Evolutionary conservation across 2,888 invertebrate genomes (phyloP).

Genomic region (Leptinotarsa haldemani): DNA sequence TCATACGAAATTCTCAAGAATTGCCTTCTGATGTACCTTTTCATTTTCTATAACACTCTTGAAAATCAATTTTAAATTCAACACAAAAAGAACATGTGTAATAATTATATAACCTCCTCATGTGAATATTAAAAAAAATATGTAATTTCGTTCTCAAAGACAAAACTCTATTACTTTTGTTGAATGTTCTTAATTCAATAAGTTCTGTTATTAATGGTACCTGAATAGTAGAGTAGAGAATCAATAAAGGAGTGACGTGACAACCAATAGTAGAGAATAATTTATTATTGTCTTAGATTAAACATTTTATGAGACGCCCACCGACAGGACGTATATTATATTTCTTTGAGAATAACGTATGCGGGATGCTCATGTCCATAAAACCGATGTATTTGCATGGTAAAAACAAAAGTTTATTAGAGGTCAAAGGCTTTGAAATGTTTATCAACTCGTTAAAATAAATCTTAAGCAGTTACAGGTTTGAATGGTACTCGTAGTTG

Average conservation of each 20-base stretch:
- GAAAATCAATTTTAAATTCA: too few species aligned
- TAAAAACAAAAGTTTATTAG: not conserved
- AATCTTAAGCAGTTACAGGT: too few species aligned
- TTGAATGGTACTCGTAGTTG: too few species aligned
- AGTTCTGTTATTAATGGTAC: not conserved
- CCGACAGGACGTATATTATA: not conserved
- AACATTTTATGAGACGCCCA: slow-evolving; percentile 18
- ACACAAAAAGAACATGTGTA: too few species aligned
- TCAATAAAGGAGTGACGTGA: slow-evolving; percentile 7
- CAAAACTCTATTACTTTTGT: not conserved
- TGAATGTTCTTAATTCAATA: not conserved
- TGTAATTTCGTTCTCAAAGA: not conserved
- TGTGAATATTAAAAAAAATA: too few species aligned
- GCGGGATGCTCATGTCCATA: not conserved
- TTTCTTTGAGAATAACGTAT: slow-evolving; percentile 6
- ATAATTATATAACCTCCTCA: too few species aligned
- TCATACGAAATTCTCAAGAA: too few species aligned
- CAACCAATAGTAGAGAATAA: not conserved
- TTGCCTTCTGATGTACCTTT: too few species aligned
- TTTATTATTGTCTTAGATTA: slow-evolving; percentile 8
- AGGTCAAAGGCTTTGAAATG: not conserved
- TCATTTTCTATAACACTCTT: too few species aligned
- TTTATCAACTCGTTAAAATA: too few species aligned
- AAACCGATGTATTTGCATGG: slow-evolving; percentile 6
- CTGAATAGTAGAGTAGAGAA: not conserved